A percentile compares a stretch with the other conserved stretches of the same genome.
Conservation (phyloP, 2,888 invertebrate genomes). For the Emesis russula region DNA sequence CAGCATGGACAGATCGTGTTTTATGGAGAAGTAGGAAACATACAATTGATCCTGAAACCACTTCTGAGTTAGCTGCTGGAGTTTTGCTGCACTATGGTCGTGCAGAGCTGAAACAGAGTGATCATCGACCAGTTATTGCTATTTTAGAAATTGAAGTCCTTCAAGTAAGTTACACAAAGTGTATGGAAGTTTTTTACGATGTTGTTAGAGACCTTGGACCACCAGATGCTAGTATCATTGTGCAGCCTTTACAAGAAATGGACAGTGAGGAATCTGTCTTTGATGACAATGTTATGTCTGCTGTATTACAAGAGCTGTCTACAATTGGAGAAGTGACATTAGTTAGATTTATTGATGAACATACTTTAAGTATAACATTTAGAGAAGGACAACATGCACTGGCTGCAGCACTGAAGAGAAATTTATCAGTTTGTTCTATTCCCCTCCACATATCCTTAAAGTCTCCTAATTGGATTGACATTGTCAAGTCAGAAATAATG, state of each 20-base stretch:
- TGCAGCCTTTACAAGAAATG: slow-evolving; percentile 94
- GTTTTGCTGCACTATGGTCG: slow-evolving; percentile 99
- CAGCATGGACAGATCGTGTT: slow-evolving; percentile 99
- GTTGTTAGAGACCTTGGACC: slow-evolving; percentile 99
- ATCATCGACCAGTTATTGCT: slow-evolving; percentile 99
- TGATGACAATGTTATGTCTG: slow-evolving; percentile 98
- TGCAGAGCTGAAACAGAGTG: slow-evolving; percentile 99
- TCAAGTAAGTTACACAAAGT: slow-evolving; percentile 98
- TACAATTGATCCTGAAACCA: slow-evolving; percentile 97
- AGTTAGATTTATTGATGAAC: slow-evolving; percentile 98
- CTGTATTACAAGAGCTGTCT: slow-evolving; percentile 98
- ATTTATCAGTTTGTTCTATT: slow-evolving; percentile 97
- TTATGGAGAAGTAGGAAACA: slow-evolving; percentile 99
- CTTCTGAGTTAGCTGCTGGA: slow-evolving; percentile 98
- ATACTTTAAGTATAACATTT: slow-evolving; percentile 99
- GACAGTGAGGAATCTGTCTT: slow-evolving; percentile 96
- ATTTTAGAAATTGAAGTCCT: slow-evolving; percentile 99
- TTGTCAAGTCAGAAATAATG: slow-evolving; percentile 98
- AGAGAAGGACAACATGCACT: slow-evolving; percentile 99
- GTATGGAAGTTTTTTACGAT: slow-evolving; percentile 98
- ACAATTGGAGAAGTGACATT: slow-evolving; percentile 99
- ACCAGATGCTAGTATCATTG: slow-evolving; percentile 99
- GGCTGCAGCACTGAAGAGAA: slow-evolving; percentile 96
- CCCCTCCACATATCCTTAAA: slow-evolving; percentile 98
- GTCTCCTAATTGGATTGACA: slow-evolving; percentile 98